phyloP scores from a whole-genome alignment of 2,113 vertebrate species.

The Gnathonemus longibarbis region DNA sequence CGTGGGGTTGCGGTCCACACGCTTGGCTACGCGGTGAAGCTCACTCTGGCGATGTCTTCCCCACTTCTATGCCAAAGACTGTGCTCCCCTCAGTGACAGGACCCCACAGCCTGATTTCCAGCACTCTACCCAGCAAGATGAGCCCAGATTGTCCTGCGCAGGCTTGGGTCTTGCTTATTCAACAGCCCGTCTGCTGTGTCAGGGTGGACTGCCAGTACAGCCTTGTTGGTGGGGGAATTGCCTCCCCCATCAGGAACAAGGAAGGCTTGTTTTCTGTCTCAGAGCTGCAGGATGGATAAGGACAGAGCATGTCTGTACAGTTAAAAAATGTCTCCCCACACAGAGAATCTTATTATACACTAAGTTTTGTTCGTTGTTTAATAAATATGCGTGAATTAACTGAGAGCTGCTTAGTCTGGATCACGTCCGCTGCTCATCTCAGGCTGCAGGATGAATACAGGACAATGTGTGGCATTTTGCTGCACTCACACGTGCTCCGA shows the following conservation, averaged over 20 bases:
- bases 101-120: not conserved
- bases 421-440: not conserved
- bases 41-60: not conserved
- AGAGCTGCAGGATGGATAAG: not conserved
- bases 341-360: not conserved
- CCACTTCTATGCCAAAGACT: not conserved
- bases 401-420: not conserved
- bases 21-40: not conserved
- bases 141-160: not conserved
- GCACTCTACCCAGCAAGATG: not conserved
- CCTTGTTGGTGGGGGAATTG: not conserved
- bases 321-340: not conserved
- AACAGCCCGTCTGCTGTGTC: not conserved
- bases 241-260: not conserved
- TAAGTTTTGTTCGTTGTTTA: not conserved
- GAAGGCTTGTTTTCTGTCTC: constrained; percentile 3
- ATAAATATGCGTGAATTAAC: not conserved
- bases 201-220: not conserved
- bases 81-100: not conserved
- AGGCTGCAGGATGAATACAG: not conserved
- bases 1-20: not conserved
- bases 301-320: constrained; percentile 10
- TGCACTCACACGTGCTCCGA: not conserved
- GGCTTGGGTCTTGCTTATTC: not conserved
- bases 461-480: no score